A percentile compares a stretch with the other conserved stretches of the same genome.
Evolutionary conservation across 37 sponge, comb jelly and placozoan species (phyloP).

Genomic region (Halichondria panicea): DNA sequence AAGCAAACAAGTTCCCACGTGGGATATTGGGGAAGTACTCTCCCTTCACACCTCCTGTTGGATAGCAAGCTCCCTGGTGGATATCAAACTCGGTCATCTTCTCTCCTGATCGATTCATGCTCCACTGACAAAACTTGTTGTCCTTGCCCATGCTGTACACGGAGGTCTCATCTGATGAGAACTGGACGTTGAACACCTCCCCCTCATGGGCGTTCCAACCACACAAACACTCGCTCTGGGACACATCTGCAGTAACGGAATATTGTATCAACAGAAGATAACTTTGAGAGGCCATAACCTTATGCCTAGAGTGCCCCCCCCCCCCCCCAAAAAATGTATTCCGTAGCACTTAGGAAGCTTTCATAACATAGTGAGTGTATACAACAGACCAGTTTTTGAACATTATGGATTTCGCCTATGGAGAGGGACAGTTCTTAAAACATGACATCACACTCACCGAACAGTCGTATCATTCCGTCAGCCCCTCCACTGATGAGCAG

Average conservation of each 20-base stretch:
- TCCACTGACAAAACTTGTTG: slow-evolving; percentile 76
- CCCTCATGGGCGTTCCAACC: slow-evolving; percentile 87
- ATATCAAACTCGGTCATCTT: slow-evolving; percentile 40
- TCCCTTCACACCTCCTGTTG: slow-evolving; percentile 17
- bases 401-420: too few species aligned
- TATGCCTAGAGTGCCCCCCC: too few species aligned
- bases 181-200: slow-evolving; percentile 82
- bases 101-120: slow-evolving; percentile 58
- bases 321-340: too few species aligned
- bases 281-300: too few species aligned
- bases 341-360: too few species aligned
- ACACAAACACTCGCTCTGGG: slow-evolving; percentile 69
- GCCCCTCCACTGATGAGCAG: slow-evolving; percentile 86
- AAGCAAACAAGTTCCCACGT: slow-evolving; percentile 74
- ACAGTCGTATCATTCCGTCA: slow-evolving; percentile 92
- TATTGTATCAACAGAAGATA: too few species aligned
- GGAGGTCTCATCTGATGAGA: slow-evolving; percentile 91
- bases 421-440: too few species aligned
- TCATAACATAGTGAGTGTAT: too few species aligned
- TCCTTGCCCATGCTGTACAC: slow-evolving; percentile 85
- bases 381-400: too few species aligned
- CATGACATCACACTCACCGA: slow-evolving; percentile 58
- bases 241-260: too few species aligned
- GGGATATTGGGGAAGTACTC: slow-evolving; percentile 37
- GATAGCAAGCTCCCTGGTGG: slow-evolving; percentile 35